phyloP scores from a whole-genome alignment of 2,797 vertebrate species.

The Sebastolobus alascanus region DNA sequence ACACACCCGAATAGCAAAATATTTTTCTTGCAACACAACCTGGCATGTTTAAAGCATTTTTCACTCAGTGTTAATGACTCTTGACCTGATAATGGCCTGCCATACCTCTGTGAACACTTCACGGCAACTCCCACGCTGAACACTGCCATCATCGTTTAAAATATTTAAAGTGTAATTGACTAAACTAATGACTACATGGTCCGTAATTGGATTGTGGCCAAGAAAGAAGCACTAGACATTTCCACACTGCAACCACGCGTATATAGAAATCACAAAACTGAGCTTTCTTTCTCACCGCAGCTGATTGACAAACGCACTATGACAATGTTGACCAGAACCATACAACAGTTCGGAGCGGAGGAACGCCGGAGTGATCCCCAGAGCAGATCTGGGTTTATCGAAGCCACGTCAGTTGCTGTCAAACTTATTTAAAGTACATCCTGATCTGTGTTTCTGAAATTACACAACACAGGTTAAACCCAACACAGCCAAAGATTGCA shows the following conservation, averaged over 20 bases:
- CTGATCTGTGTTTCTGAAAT: constrained; percentile 4
- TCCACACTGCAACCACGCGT: background rate
- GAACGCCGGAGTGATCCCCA: constrained; percentile 18
- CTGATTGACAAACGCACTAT: constrained; percentile 29
- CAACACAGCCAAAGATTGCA: constrained; percentile 5
- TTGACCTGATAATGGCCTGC: constrained; percentile 12
- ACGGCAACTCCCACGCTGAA: constrained; percentile 13
- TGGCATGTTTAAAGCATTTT: constrained; percentile 21
- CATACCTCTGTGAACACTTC: constrained; percentile 24
- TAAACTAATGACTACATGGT: constrained; percentile 38
- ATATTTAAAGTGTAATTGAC: constrained; percentile 35
- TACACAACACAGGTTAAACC: constrained; percentile 24
- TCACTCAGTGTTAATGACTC: constrained; percentile 32
- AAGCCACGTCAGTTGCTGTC: constrained; percentile 33
- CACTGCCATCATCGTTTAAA: background rate
- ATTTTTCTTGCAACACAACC: background rate
- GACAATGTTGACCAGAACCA: constrained; percentile 44
- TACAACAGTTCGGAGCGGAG: background rate
- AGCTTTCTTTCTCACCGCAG: constrained; percentile 13
- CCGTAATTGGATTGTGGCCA: background rate
- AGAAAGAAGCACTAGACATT: background rate
- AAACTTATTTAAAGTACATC: constrained; percentile 18
- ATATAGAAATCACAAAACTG: constrained; percentile 5
- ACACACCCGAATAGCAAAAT: constrained; percentile 3
- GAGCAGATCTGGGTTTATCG: constrained; percentile 35